phyloP scores from a whole-genome alignment of 2,888 invertebrate genomes.

The Caradrina kadenii region DNA sequence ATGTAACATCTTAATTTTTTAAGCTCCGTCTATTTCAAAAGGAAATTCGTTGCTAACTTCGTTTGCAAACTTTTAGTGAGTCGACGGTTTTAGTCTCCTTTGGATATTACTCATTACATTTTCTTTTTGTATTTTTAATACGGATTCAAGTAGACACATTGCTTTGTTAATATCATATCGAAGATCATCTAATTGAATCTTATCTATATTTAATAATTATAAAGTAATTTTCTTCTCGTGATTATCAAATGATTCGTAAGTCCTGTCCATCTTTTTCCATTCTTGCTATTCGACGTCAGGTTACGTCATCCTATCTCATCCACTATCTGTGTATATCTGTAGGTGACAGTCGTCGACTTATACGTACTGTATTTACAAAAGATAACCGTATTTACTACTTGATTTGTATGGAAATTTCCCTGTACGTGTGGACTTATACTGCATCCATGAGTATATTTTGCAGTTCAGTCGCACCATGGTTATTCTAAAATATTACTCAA shows the following conservation, averaged over 20 bases:
- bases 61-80: constrained; percentile 36
- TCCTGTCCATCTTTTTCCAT: constrained; percentile 14
- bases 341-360: constrained; percentile 64
- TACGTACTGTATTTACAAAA: constrained; percentile 64
- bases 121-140: constrained; percentile 19
- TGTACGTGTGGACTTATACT: constrained; percentile 22
- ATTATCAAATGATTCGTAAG: not conserved
- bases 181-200: no score
- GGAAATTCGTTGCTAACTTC: constrained; percentile 44
- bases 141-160: constrained; percentile 1
- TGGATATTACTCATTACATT: constrained; percentile 5
- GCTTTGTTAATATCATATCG: not conserved
- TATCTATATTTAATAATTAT: no score
- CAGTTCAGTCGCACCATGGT: not conserved
- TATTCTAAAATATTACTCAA: constrained; percentile 6
- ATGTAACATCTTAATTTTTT: constrained; percentile 45
- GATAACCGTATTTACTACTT: constrained; percentile 70
- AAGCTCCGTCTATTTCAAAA: constrained; percentile 34
- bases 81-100: constrained; percentile 22
- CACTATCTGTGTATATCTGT: constrained; percentile 62
- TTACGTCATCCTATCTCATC: constrained; percentile 59
- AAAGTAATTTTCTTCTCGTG: not conserved
- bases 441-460: constrained; percentile 18
- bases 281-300: constrained; percentile 35
- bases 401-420: constrained; percentile 69